These are phyloP conservation scores for Gavia stellata DNA, from an alignment of 2,113 vertebrate genomes.

Conservation along the genomic window DNA sequence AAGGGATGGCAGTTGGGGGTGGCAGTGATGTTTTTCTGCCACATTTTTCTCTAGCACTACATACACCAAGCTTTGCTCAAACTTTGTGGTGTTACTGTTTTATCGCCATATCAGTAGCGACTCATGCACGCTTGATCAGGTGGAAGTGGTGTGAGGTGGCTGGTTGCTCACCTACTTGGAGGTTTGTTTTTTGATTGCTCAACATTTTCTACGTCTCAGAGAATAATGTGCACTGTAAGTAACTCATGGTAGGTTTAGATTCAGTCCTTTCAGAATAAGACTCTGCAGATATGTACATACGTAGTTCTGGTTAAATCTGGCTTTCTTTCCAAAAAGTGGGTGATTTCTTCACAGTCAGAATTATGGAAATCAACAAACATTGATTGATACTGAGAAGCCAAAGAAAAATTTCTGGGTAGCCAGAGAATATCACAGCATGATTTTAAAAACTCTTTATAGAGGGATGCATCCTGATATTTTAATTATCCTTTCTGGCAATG, in stretches of 20 bases:
- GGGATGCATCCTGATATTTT: not conserved
- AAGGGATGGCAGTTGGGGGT: not conserved
- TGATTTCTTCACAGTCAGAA: not conserved
- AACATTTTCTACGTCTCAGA: not conserved
- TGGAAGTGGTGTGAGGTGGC: not conserved
- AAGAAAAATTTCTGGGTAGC: not conserved
- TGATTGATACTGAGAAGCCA: not conserved
- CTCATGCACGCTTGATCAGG: not conserved
- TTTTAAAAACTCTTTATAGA: not conserved
- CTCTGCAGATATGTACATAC: fast-evolving
- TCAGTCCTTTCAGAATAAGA: not conserved
- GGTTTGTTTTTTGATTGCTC: not conserved
- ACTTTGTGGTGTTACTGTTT: not conserved
- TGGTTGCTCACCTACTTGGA: not conserved
- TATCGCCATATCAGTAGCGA: not conserved
- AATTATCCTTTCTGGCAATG: slow-evolving; percentile 25
- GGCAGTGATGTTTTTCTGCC: not conserved
- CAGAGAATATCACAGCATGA: not conserved
- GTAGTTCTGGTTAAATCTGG: not conserved
- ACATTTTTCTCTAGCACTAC: not conserved
- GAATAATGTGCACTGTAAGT: not conserved
- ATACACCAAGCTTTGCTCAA: not conserved
- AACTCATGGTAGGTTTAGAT: not conserved
- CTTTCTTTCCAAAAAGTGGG: not conserved
- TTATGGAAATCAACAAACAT: not conserved